phyloP scores from a whole-genome alignment of 2,888 invertebrate species.

The Clunio marinus region DNA sequence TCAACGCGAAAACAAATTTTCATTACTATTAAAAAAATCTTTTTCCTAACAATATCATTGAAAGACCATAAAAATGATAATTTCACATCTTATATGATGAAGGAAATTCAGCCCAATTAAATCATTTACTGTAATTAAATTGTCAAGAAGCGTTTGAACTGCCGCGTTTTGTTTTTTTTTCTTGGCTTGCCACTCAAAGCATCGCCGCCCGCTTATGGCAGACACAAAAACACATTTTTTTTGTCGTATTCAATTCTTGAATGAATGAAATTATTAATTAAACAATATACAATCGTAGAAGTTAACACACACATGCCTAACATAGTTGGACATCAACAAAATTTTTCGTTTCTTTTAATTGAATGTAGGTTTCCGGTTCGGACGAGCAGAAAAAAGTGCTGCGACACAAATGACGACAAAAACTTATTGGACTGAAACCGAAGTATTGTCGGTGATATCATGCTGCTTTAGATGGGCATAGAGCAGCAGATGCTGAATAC shows the following conservation, averaged over 20 bases:
- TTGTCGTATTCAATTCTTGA: neutral
- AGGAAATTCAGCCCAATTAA: neutral
- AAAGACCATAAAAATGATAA: too few species aligned
- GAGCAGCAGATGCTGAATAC: neutral
- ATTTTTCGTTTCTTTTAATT: conserved; percentile 4
- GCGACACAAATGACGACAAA: neutral
- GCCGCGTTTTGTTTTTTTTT: too few species aligned
- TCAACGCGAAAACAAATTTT: neutral
- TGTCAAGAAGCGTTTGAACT: neutral
- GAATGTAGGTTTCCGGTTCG: conserved; percentile 19
- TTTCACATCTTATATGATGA: neutral
- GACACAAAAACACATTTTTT: neutral
- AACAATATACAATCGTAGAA: neutral
- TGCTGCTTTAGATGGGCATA: neutral
- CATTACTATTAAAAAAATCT: neutral
- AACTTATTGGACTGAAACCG: neutral
- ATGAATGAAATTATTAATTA: conserved; percentile 25
- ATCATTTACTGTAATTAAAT: neutral
- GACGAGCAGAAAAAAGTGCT: neutral
- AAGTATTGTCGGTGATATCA: neutral
- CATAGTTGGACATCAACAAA: conserved; percentile 13
- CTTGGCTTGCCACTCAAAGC: too few species aligned
- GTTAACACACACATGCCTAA: neutral
- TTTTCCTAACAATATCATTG: too few species aligned
- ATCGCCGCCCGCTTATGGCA: neutral